Percentiles rank a stretch among this genome's conserved stretches.
phyloP scores from a whole-genome alignment of 30 jellyfish, hydroid and myxozoan genomes.

The Catostylus mosaicus region DNA sequence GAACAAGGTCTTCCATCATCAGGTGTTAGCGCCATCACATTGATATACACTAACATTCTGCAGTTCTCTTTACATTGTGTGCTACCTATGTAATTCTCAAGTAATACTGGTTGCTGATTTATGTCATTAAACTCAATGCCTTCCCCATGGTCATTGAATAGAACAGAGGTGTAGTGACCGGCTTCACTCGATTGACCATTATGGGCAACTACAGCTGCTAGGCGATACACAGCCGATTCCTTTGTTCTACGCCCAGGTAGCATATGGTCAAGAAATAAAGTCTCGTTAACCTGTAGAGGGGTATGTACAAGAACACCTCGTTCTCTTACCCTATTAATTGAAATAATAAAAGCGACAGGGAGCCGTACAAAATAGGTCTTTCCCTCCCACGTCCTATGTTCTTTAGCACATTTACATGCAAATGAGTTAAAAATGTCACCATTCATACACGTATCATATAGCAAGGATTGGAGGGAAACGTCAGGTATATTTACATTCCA shows the following conservation, averaged over 20 bases:
- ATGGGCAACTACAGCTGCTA: background rate
- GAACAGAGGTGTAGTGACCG: background rate
- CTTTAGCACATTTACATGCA: too few species aligned
- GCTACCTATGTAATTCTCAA: background rate
- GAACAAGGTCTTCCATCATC: background rate
- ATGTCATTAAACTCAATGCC: background rate
- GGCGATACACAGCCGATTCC: background rate
- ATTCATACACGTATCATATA: too few species aligned
- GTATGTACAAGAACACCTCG: background rate
- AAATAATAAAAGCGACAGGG: too few species aligned
- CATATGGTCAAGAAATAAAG: background rate
- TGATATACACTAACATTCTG: background rate
- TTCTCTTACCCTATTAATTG: too few species aligned
- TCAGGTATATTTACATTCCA: too few species aligned
- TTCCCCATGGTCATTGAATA: slow-evolving; percentile 5
- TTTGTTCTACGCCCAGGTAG: background rate
- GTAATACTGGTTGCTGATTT: background rate
- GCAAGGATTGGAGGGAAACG: too few species aligned
- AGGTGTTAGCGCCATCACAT: background rate
- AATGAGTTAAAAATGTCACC: too few species aligned
- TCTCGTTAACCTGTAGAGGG: background rate
- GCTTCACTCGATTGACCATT: background rate
- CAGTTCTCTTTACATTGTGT: background rate
- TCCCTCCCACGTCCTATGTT: too few species aligned
- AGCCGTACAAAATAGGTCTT: too few species aligned